phyloP scores from a whole-genome alignment of 2,888 invertebrate species.

The Perizoma flavofasciatum region DNA sequence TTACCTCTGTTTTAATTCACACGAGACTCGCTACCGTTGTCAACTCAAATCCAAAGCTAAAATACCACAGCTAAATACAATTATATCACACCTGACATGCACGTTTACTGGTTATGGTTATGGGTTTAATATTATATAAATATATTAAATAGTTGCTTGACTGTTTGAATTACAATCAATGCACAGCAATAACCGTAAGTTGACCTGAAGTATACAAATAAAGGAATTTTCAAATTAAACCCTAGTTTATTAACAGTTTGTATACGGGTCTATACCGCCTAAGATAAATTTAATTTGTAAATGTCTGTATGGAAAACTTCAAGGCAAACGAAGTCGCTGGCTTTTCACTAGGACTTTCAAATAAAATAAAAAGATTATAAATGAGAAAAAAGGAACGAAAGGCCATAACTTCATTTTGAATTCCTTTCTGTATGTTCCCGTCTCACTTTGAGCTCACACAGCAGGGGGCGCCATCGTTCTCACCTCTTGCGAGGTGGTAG shows the following conservation, averaged over 20 bases:
- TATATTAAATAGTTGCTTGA: no score
- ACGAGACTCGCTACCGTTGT: slow-evolving; percentile 70
- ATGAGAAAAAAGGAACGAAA: slow-evolving; percentile 66
- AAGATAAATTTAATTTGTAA: no score
- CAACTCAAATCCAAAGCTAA: slow-evolving; percentile 52
- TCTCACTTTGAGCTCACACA: slow-evolving; percentile 75
- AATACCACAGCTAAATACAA: slow-evolving; percentile 38
- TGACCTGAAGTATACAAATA: no score
- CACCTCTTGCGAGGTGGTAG: slow-evolving; percentile 83
- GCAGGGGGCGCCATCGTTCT: slow-evolving; percentile 83
- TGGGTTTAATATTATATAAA: no score
- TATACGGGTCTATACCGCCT: no score
- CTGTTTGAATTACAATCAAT: no score
- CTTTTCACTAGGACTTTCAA: slow-evolving; percentile 45
- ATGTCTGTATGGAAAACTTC: no score
- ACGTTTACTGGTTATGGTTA: slow-evolving; percentile 47
- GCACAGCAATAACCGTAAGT: no score
- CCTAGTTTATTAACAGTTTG: no score
- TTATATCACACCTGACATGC: slow-evolving; percentile 42
- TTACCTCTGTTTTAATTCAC: slow-evolving; percentile 60
- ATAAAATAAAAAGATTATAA: slow-evolving; percentile 71
- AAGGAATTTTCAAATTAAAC: no score
- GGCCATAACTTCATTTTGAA: slow-evolving; percentile 82
- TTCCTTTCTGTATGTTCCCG: slow-evolving; percentile 78
- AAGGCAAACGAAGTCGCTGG: no score